Evolutionary conservation across 2,797 vertebrate genomes (phyloP).

Genomic region (Semotilus atromaculatus): DNA sequence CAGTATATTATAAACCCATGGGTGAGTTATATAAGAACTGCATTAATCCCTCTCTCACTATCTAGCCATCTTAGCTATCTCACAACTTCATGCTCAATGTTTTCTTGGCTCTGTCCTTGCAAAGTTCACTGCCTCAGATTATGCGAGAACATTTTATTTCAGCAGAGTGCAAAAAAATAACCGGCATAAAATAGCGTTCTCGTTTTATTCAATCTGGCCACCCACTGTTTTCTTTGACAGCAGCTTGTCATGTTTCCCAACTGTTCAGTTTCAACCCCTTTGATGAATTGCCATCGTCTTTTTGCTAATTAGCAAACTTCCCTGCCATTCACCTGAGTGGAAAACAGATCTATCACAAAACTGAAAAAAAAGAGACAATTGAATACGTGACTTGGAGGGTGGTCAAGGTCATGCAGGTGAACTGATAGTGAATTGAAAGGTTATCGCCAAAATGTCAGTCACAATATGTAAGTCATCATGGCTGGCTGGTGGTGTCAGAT

Average conservation of each 20-base stretch:
- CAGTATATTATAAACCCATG: constrained; percentile 40
- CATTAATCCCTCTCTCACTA: constrained; percentile 29
- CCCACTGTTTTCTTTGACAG: constrained; percentile 47
- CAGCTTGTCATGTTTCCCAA: constrained; percentile 58
- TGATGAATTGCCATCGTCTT: constrained; percentile 60
- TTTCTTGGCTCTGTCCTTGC: constrained; percentile 24
- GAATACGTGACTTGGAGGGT: constrained; percentile 26
- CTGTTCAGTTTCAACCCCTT: constrained; percentile 55
- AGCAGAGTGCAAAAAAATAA: not conserved
- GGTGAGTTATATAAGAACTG: constrained; percentile 50
- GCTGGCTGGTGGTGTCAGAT: constrained; percentile 19
- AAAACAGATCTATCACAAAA: constrained; percentile 55
- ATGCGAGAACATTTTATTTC: constrained; percentile 20
- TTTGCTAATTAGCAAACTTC: constrained; percentile 63
- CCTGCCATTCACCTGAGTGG: constrained; percentile 56
- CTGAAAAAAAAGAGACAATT: constrained; percentile 9
- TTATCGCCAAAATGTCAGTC: constrained; percentile 19
- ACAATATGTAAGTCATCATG: constrained; percentile 12
- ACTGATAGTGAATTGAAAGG: constrained; percentile 38
- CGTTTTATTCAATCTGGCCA: constrained; percentile 30
- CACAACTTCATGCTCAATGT: constrained; percentile 15
- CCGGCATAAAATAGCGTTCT: not conserved
- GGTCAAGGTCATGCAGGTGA: constrained; percentile 17
- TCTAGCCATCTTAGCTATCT: constrained; percentile 36
- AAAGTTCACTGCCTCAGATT: constrained; percentile 29